phyloP scores from a whole-genome alignment of 2,888 invertebrate species.

The Acanthosepion pharaonis region DNA sequence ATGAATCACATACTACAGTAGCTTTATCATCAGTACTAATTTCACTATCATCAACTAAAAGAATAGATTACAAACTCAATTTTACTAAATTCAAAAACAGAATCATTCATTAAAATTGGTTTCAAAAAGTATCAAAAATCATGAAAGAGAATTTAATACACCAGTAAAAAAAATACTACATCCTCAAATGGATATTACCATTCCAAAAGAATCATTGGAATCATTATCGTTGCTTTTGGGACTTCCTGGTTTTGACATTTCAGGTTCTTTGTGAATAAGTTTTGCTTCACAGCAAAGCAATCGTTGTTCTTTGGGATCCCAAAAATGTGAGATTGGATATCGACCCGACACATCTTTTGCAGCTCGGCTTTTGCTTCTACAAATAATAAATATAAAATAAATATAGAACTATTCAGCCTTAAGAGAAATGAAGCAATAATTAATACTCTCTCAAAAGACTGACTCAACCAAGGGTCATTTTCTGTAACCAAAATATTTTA shows the following conservation, averaged over 20 bases:
- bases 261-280: constrained; percentile 70
- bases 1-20: no score
- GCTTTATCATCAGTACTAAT: no score
- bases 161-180: no score
- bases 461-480: no score
- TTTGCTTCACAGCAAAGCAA: constrained; percentile 90
- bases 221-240: neutral
- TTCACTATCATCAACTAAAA: no score
- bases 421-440: neutral
- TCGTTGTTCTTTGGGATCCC: constrained; percentile 91
- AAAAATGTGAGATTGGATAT: constrained; percentile 80
- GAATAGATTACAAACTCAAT: no score
- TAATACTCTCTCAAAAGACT: neutral
- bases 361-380: constrained; percentile 73
- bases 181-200: neutral
- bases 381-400: constrained; percentile 33
- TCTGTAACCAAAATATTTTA: no score
- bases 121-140: no score
- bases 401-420: neutral
- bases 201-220: neutral
- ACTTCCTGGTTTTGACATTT: constrained; percentile 34
- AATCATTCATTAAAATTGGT: no score
- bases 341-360: constrained; percentile 77
- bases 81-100: no score
- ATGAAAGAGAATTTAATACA: no score